Evolutionary conservation across 2,888 invertebrate species (phyloP).

Genomic region (Eristalinus sepulchralis): DNA sequence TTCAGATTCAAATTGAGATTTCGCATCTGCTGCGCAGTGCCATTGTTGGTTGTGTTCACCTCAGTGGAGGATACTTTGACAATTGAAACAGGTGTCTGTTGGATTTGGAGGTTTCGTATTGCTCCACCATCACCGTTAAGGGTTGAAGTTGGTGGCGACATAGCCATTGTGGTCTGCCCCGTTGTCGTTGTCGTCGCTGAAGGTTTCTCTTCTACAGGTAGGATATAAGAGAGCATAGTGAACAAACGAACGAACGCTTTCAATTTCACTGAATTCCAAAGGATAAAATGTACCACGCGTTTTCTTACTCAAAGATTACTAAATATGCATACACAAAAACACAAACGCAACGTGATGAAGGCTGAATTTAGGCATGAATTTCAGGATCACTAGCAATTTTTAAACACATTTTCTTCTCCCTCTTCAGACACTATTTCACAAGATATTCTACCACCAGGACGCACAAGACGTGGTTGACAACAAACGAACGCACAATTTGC

Average conservation of each 20-base stretch:
- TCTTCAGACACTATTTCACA: neutral
- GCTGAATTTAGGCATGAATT: slow-evolving; percentile 22
- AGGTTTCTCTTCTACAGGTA: slow-evolving; percentile 89
- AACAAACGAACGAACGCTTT: slow-evolving; percentile 62
- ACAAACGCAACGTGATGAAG: neutral
- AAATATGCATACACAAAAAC: neutral
- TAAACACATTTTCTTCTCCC: neutral
- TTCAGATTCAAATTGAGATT: slow-evolving; percentile 62
- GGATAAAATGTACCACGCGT: slow-evolving; percentile 30
- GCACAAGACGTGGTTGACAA: neutral
- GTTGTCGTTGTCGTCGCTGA: slow-evolving; percentile 82
- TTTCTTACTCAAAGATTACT: slow-evolving; percentile 23
- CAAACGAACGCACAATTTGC: neutral
- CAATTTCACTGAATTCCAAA: slow-evolving; percentile 10
- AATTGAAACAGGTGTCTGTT: slow-evolving; percentile 66
- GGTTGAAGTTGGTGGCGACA: slow-evolving; percentile 49
- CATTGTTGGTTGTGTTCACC: slow-evolving; percentile 16
- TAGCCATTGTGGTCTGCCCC: slow-evolving; percentile 61
- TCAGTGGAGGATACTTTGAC: slow-evolving; percentile 52
- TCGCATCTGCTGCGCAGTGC: slow-evolving; percentile 15
- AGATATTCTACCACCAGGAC: slow-evolving; percentile 17
- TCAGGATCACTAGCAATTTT: slow-evolving; percentile 26
- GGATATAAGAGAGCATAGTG: slow-evolving; percentile 89
- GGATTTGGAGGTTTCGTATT: slow-evolving; percentile 41
- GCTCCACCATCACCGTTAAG: slow-evolving; percentile 45